These are phyloP conservation scores for Phodopus roborovskii DNA, from an alignment of 2,113 vertebrate genomes.

Conservation along the genomic window DNA sequence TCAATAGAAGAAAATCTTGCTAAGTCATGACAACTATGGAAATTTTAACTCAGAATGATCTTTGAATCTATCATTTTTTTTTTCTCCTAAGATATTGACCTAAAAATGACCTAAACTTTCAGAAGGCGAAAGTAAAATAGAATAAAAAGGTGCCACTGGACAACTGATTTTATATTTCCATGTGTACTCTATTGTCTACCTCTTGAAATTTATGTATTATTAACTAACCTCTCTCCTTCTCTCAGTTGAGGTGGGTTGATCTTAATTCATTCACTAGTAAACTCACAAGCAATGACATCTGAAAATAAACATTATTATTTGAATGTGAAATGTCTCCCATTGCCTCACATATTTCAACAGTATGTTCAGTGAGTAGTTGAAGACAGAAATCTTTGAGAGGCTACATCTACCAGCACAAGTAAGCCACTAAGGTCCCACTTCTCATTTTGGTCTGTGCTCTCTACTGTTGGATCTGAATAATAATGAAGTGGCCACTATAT, in stretches of 20 bases:
- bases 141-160: neutral
- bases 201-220: neutral
- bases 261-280: neutral
- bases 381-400: neutral
- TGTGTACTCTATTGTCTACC: neutral
- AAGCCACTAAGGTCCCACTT: neutral
- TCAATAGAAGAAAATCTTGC: neutral
- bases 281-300: neutral
- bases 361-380: neutral
- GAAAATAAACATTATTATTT: neutral
- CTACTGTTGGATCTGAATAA: neutral
- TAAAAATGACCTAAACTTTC: neutral
- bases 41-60: neutral
- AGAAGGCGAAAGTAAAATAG: neutral
- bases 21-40: neutral
- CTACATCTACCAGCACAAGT: neutral
- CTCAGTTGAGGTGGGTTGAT: rapidly evolving
- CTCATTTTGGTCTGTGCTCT: neutral
- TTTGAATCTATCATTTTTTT: neutral
- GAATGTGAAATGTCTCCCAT: neutral
- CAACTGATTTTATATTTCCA: neutral
- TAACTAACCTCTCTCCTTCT: neutral
- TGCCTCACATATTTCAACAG: neutral
- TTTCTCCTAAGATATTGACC: neutral
- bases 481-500: neutral